These are phyloP conservation scores for Nannospalax galili DNA, from an alignment of 2,113 vertebrate genomes.

Conservation along the genomic window DNA sequence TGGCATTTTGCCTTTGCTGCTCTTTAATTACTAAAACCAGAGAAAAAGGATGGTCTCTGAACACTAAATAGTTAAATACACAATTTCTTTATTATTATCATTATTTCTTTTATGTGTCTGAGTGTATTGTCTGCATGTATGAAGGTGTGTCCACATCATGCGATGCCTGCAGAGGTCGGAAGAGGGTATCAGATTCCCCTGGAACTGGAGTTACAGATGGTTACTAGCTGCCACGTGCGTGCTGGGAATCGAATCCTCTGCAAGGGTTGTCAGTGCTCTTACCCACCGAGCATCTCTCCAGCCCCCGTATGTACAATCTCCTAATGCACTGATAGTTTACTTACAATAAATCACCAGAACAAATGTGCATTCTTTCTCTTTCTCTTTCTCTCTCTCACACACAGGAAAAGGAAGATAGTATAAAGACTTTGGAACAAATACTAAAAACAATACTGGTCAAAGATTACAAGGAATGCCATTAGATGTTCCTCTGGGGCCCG, in stretches of 20 bases:
- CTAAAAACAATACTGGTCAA: background rate
- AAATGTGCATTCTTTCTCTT: background rate
- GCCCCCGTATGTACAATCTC: too few relatives aligned
- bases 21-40: slow-evolving; percentile 11
- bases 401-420: background rate
- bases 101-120: too few relatives aligned
- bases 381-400: background rate
- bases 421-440: slow-evolving; percentile 16
- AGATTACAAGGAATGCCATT: background rate
- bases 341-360: slow-evolving; percentile 3
- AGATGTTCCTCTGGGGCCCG: background rate
- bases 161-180: too few relatives aligned
- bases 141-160: too few relatives aligned
- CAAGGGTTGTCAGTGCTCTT: too few relatives aligned
- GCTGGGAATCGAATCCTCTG: too few relatives aligned
- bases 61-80: slow-evolving; percentile 12
- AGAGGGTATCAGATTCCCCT: too few relatives aligned
- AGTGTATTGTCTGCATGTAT: too few relatives aligned
- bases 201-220: too few relatives aligned
- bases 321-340: slow-evolving; percentile 10
- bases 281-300: too few relatives aligned
- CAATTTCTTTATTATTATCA: background rate
- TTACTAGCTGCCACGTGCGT: too few relatives aligned
- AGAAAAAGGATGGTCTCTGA: background rate
- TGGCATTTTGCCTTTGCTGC: background rate